Base-by-base conservation (phyloP, 2,888 invertebrate genomes). In the Agrotis exclamationis region DNA sequence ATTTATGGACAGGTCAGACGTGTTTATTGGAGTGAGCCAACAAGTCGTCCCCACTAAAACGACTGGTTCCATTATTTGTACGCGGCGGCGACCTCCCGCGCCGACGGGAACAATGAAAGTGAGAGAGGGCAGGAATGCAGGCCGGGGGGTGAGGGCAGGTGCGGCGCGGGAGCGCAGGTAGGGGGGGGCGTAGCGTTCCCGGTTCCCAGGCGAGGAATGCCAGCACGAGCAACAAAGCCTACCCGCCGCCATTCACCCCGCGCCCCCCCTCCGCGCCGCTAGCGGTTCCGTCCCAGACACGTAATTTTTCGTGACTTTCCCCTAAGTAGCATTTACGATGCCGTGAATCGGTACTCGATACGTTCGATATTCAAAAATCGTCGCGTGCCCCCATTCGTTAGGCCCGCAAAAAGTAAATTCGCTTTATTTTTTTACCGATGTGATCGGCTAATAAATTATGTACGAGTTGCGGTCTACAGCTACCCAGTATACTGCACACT, bases 181-280 rank as follows among this genome's bases (percentile, higher is more conserved):
- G 87, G 83, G 87, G 82, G 84, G 88, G 87, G 84, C 24, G 87
- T 86, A 70, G 56, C 89, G 93, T 88, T 93, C 95, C 95, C 94
- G 93, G 95, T 95, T 95, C 95, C 95, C 96, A 96, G 95, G 95
- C 95, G 92, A 94, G 96, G 96, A 96, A 96, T 96, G 95, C 95
- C 94, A 95, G 93, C 92, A 91, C 93, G 92, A 95, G 93, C 94
- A 95, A 95, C 96, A 95, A 95, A 95, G 96, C 93, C 95, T 95
- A 90, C 92, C 88, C 92, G 93, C 95, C 94, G 93, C 92, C 95
- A 94, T 95, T 94, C 95, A 94, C 93, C 94, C 94, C 93, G 89
- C 93, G 79, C 84, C 79, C 84, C 76, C 74, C 82, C 83, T 85
- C 85, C 87, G 75, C 82, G 82, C 86, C 87, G 80, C 88, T 89